Evolutionary conservation across 2,113 vertebrate genomes (phyloP), one percentile per base, ranked within the genome.

Genomic region (Neolamprologus variostigma): DNA sequence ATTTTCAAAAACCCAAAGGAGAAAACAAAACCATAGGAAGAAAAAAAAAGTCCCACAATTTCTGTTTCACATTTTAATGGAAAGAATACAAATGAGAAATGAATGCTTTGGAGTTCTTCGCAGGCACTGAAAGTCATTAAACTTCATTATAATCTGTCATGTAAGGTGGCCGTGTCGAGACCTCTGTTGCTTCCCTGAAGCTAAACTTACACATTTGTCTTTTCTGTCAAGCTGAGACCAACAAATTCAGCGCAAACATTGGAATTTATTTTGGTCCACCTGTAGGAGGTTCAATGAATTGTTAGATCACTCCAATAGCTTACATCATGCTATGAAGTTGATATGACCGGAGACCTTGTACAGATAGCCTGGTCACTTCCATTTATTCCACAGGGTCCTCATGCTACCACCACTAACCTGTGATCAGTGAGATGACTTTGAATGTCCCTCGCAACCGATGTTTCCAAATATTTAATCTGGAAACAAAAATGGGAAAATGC

Each of bases 1-100:
- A 68, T 31, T 51, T 55, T 80, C 31, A 35, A 86, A 89, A 89
- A 80, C 40, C 84, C 50, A 66, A 17, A 13, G 59, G 71, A 68
- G 80, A 19, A 84, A 78, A 51, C 31, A 31, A 16, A 61, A 51
- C 13, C 35, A 45, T 17, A 16, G 4, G 1, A 13, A 31, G 80
- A 80, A 85, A 61, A 23, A 78, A 37, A 37, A 42, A 14, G 3
- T 35, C 21, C 31, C 14, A 16, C 5, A 5, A 45, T 35, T 53
- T 78, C 13, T 33, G 9, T 28, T 16, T 14, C 23, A 21, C 10
- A 28, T 85, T 84, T 83, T 35, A 68, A 59, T 28, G 8, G 47
- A 21, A 83, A 73, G 16, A 80, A 23, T 13, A 81, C 40, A 73
- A 71, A 76, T 35, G 9, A n/a, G 7, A 35, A 37, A 19, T 31